Conservation (phyloP, 2,888 invertebrate genomes). For the Dolichomitus sp. region DNA sequence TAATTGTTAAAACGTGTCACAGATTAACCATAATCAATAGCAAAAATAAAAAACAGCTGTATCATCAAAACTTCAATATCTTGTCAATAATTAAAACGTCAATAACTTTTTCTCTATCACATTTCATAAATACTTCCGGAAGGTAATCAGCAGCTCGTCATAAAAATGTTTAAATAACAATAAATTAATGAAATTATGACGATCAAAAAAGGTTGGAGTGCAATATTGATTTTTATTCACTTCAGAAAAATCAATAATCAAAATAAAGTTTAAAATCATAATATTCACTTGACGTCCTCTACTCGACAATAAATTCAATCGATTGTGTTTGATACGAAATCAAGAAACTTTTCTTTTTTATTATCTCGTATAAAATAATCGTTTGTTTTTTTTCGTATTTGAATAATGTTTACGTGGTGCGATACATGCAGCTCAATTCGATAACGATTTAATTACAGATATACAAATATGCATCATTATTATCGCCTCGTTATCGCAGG, state of each 20-base stretch:
- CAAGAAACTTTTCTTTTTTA: conserved; percentile 42
- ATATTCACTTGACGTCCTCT: not conserved
- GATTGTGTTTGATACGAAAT: conserved; percentile 5
- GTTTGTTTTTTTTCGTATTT: not conserved
- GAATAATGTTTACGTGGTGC: not conserved
- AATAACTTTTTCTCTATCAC: too few relatives aligned
- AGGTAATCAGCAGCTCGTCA: not conserved
- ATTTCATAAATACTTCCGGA: too few relatives aligned
- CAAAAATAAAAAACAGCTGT: too few relatives aligned
- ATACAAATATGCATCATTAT: conserved; percentile 15
- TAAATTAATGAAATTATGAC: not conserved
- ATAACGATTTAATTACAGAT: not conserved
- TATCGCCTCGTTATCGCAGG: conserved; percentile 68
- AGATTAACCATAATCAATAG: too few relatives aligned
- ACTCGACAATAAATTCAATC: conserved; percentile 6
- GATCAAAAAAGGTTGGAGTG: not conserved
- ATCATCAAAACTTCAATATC: too few relatives aligned
- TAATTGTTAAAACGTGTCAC: too few relatives aligned
- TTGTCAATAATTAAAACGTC: too few relatives aligned
- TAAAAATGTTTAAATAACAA: not conserved
- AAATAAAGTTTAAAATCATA: not conserved
- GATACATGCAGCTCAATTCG: conserved; percentile 20
- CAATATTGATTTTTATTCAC: not conserved
- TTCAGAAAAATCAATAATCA: not conserved
- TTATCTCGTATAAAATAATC: conserved; percentile 50